Evolutionary conservation across 2,113 vertebrate species (phyloP), one percentile per base, ranked within the genome.

Genomic region (Mellivora capensis): DNA sequence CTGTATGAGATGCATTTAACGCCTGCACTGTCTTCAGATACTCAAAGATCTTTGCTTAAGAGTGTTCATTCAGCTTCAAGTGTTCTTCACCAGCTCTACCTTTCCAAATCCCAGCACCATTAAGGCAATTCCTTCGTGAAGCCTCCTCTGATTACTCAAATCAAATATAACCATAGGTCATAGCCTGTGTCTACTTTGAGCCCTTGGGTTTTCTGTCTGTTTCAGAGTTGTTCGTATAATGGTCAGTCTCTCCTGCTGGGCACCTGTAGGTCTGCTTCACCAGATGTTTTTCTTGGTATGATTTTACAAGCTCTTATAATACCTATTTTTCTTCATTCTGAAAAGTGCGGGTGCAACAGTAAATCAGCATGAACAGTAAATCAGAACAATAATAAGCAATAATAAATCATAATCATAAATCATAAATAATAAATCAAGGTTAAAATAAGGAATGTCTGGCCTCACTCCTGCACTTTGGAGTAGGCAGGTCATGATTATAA

Each of bases 401-500:
- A 77, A 29, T 17, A 47, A 47, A 44, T 76, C 74, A 77, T 47
- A 95, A 84, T 57, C 27, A 27, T 59, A 61, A 25, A 59, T 59
- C 57, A 59, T 59, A 59, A 61, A 61, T 27, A 61, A 61, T 90
- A 21, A 86, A 25, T 91, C n/a, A 94, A 90, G 47, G 74, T 84
- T 90, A 83, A 90, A 67, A 67, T 90, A 89, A 88, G 47, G 89
- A 98, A 91, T n/a, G 14, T 42, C 64, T 96, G 96, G 89, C 64
- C 91, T 97, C 3, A 2, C 93, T 98, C 42, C 18, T 93, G 20
- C 18, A 83, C n/a, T 97, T 71, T 97, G 74, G 91, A 97, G 95
- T 84, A 47, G 92, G 95, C 81, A 80, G 96, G 97, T 93, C 76
- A 77, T 98, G 97, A 98, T 98, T 98, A 98, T 94, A 96, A 93